These are phyloP conservation scores for Calephelis virginiensis DNA, from an alignment of 1,140 invertebrate species.

Conservation along the genomic window DNA sequence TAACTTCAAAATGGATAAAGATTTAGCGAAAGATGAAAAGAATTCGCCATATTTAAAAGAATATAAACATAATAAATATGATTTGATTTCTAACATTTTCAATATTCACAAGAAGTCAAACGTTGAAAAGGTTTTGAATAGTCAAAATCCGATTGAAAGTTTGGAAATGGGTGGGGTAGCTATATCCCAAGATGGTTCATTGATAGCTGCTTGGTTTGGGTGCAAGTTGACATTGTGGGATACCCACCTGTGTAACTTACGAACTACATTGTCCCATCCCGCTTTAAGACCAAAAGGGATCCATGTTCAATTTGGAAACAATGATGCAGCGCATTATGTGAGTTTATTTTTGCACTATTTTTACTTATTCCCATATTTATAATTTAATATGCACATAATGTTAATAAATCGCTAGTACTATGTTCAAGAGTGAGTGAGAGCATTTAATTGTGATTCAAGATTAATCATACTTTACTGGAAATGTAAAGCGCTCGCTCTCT, in stretches of 20 bases:
- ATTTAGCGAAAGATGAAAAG: constrained; percentile 23
- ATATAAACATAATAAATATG: constrained; percentile 29
- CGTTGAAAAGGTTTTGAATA: constrained; percentile 23
- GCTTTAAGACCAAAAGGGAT: constrained; percentile 62
- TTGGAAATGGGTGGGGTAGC: constrained; percentile 62
- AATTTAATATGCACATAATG: not conserved
- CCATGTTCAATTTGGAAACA: constrained; percentile 66
- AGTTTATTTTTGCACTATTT: constrained; percentile 33
- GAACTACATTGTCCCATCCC: constrained; percentile 64
- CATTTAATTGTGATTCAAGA: too few species aligned
- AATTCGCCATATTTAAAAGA: constrained; percentile 46
- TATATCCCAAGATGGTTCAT: constrained; percentile 70
- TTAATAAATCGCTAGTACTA: too few species aligned
- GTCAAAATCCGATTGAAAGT: constrained; percentile 26
- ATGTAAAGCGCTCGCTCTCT: too few species aligned
- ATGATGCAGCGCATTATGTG: constrained; percentile 74
- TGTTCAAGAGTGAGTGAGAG: too few species aligned
- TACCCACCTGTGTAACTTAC: constrained; percentile 56
- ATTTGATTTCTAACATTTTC: constrained; percentile 52
- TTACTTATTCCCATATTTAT: constrained; percentile 15
- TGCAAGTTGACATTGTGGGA: constrained; percentile 71
- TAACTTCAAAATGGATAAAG: constrained; percentile 49
- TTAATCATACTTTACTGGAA: too few species aligned
- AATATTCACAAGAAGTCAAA: constrained; percentile 55
- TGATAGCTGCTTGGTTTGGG: constrained; percentile 75